Conservation (phyloP, 2,888 invertebrate species). For the Caenorhabditis doughertyi region DNA sequence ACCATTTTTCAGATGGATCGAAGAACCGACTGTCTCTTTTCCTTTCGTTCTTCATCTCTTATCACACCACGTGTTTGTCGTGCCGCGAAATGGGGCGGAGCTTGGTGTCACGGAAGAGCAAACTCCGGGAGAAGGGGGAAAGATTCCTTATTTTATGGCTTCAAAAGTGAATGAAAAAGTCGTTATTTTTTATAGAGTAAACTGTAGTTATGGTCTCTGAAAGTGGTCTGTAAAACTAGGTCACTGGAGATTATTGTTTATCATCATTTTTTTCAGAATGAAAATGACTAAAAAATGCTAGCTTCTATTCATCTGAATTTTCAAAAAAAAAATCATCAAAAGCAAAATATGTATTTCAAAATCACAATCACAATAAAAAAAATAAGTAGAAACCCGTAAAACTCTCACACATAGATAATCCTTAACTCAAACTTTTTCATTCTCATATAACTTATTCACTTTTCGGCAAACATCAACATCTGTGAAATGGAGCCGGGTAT, state of each 20-base stretch:
- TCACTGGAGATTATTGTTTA: background rate
- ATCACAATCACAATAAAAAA: background rate
- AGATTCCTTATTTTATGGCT: constrained; percentile 8
- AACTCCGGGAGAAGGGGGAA: constrained; percentile 25
- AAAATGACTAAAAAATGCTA: background rate
- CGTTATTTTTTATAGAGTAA: background rate
- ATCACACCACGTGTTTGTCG: constrained; percentile 42
- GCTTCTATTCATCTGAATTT: background rate
- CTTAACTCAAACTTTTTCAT: constrained; percentile 42
- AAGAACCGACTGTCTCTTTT: constrained; percentile 23
- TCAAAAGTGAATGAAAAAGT: background rate
- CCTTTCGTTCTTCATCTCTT: constrained; percentile 27
- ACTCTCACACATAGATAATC: constrained; percentile 7
- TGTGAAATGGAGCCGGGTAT: constrained; percentile 74
- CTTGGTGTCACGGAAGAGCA: constrained; percentile 20
- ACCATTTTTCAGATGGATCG: constrained; percentile 7
- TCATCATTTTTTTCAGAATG: too few relatives aligned
- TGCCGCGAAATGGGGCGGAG: background rate
- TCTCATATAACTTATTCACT: constrained; percentile 62
- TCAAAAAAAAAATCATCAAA: background rate
- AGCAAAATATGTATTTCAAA: too few relatives aligned
- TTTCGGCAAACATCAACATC: constrained; percentile 56
- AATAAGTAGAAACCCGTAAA: constrained; percentile 37
- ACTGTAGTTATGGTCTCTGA: constrained; percentile 7
- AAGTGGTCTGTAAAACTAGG: too few relatives aligned